Percentiles rank a stretch among this genome's conserved stretches.
Conservation (phyloP, 2,113 vertebrate species). For the Seriola quinqueradiata region DNA sequence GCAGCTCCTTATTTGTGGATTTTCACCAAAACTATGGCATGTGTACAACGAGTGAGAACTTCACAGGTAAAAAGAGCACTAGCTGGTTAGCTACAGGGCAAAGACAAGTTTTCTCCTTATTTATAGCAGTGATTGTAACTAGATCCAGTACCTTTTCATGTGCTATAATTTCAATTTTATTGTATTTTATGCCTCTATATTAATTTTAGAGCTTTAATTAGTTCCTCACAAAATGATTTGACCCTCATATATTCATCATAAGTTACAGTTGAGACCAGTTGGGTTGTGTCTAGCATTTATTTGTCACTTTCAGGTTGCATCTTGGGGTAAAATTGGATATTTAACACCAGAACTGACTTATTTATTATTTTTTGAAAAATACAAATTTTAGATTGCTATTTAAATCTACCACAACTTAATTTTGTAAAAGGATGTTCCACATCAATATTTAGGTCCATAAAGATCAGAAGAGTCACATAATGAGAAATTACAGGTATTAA, state of each 20-base stretch:
- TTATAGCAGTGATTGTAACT: neutral
- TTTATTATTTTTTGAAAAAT: neutral
- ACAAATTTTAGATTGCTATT: too few relatives aligned
- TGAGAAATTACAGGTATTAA: neutral
- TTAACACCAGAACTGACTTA: neutral
- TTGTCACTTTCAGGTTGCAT: neutral
- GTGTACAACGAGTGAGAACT: constrained; percentile 65
- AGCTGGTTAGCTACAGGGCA: neutral
- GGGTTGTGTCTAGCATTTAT: neutral
- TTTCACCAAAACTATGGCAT: constrained; percentile 67
- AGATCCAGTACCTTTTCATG: neutral
- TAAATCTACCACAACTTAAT: neutral
- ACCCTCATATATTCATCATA: neutral
- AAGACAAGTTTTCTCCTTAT: neutral
- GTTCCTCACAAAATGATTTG: neutral
- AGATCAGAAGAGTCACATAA: too few relatives aligned
- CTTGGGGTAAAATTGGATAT: neutral
- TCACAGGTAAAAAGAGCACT: constrained; percentile 68
- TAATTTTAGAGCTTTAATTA: too few relatives aligned
- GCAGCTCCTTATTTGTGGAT: neutral
- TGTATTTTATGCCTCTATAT: too few relatives aligned
- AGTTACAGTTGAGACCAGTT: neutral
- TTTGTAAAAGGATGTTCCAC: neutral
- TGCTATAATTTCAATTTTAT: neutral
- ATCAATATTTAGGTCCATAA: neutral